Evolutionary conservation across 2,888 invertebrate species (phyloP), one percentile per base, ranked within the genome.

Genomic region (Lasioglossum marginatum): DNA sequence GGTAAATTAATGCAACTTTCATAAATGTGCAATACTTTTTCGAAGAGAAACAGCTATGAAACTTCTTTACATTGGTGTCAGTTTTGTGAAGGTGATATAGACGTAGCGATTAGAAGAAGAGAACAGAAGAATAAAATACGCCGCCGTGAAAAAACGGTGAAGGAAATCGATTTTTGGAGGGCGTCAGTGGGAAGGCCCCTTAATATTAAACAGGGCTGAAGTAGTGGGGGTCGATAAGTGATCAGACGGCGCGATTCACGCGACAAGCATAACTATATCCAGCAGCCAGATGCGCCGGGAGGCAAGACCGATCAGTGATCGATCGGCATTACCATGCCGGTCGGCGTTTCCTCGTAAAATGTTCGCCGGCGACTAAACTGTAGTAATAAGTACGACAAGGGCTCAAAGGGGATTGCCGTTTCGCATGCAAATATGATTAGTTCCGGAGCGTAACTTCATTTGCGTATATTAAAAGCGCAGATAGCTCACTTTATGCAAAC

Each of bases 401-500:
- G 90, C 90, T 94, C 93, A 94, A 94, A 94, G 93, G 92, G 93
- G 92, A 93, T 93, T 92, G 93, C 92, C 92, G 92, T 90, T 94
- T 88, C 92, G 91, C 93, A 94, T 94, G 93, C 93, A 94, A 94
- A 94, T 94, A 94, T 92, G 92, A 94, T 94, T 94, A 95, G 94
- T 94, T 94, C 92, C 93, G 92, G 92, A 92, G 92, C 91, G 92
- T 93, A 94, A 94, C 93, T 94, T 94, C 93, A 94, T 95, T 94
- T 94, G 93, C 93, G 91, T 94, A 91, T 92, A 93, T 94, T 93
- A 93, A 93, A 94, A 94, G 91, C 91, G 91, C 85, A 92, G 92
- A 92, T 92, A 93, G 91, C 89, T 92, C 91, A 89, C 92, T 94
- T 93, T 92, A 93, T 94, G 93, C 91, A 92, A 93, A 92, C 92